phyloP scores from a whole-genome alignment of 2,888 invertebrate genomes.

The Watsonalla cultraria region DNA sequence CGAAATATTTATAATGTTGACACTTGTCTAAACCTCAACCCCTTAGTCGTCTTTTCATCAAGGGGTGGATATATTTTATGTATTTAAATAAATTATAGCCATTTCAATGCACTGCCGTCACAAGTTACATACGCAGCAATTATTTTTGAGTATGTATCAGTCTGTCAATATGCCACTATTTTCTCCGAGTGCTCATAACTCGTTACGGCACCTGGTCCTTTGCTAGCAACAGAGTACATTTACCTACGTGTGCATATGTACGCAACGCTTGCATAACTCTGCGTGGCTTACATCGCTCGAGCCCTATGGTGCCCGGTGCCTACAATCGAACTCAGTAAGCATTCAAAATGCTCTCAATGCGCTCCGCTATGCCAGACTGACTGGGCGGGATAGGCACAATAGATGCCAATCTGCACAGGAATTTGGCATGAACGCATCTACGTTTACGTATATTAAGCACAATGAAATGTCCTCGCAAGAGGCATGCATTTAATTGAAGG shows the following conservation, averaged over 20 bases:
- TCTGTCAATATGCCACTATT: too few relatives aligned
- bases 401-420: slow-evolving; percentile 65
- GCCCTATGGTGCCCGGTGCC: slow-evolving; percentile 14
- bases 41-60: too few relatives aligned
- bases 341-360: slow-evolving; percentile 64
- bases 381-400: slow-evolving; percentile 54
- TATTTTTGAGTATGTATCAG: too few relatives aligned
- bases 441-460: slow-evolving; percentile 7
- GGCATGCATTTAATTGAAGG: slow-evolving; percentile 1
- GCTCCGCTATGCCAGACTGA: slow-evolving; percentile 43
- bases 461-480: background rate
- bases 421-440: slow-evolving; percentile 52
- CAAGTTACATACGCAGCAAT: too few relatives aligned
- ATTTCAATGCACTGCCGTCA: too few relatives aligned
- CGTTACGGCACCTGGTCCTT: too few relatives aligned
- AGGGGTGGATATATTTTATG: too few relatives aligned
- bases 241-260: background rate
- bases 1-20: too few relatives aligned
- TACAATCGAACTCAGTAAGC: slow-evolving; percentile 61
- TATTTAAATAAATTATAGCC: too few relatives aligned
- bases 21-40: too few relatives aligned
- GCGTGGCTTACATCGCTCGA: slow-evolving; percentile 20
- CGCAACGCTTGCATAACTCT: slow-evolving; percentile 12
- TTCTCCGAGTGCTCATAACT: too few relatives aligned
- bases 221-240: background rate